These are phyloP conservation scores for Premnoplex brunnescens DNA, from an alignment of 2,797 vertebrate genomes.

Conservation along the genomic window DNA sequence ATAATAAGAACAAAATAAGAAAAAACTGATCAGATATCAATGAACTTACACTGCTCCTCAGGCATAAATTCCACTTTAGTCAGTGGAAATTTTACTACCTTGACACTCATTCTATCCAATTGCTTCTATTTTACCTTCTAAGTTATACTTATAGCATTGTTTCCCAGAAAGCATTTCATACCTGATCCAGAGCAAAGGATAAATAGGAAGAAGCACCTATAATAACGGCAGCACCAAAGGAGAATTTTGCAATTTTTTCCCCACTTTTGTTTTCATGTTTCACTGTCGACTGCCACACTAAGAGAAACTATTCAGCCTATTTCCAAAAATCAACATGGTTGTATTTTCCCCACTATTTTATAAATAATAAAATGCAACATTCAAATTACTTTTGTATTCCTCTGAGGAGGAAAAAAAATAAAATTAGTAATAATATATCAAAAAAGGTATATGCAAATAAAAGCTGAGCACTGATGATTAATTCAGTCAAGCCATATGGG, in stretches of 20 bases:
- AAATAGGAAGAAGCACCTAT: neutral
- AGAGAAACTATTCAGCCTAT: neutral
- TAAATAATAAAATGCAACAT: neutral
- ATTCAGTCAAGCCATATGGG: neutral
- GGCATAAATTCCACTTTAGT: neutral
- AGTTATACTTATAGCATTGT: neutral
- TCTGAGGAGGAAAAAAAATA: neutral
- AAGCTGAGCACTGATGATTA: neutral
- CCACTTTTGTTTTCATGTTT: neutral
- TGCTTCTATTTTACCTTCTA: neutral
- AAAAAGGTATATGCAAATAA: neutral
- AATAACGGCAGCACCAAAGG: neutral
- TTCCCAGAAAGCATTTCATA: neutral
- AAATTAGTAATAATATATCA: neutral
- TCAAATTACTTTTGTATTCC: neutral
- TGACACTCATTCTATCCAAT: neutral
- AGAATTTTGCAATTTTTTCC: neutral
- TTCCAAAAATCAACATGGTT: neutral
- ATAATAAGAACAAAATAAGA: neutral
- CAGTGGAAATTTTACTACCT: neutral
- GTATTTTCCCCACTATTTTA: neutral
- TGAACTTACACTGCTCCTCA: neutral
- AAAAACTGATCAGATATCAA: neutral
- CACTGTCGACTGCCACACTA: neutral
- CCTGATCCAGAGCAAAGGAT: neutral